These are phyloP conservation scores for Asobara japonica DNA, from an alignment of 1,140 invertebrate species.

Conservation along the genomic window DNA sequence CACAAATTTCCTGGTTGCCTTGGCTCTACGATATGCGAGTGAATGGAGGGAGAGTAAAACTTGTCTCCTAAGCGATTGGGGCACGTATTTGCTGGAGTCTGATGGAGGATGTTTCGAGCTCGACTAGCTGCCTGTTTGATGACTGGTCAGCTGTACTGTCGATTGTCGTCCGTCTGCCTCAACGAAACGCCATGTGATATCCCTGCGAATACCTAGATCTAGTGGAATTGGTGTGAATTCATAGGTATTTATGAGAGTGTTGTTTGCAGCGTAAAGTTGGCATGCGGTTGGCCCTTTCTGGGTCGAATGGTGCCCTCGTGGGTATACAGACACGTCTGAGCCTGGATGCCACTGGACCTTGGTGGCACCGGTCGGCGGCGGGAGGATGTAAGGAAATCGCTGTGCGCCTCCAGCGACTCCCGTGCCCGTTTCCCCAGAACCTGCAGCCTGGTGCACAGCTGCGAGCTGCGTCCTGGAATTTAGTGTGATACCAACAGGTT, in stretches of 20 bases:
- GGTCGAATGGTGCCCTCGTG: conserved; percentile 2
- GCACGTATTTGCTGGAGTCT: neutral
- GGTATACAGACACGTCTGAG: conserved; percentile 48
- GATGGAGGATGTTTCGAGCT: too few species aligned
- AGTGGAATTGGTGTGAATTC: conserved; percentile 44
- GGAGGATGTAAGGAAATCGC: too few species aligned
- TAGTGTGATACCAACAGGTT: too few species aligned
- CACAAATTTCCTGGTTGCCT: neutral
- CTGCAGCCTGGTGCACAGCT: too few species aligned
- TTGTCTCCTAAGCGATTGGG: neutral
- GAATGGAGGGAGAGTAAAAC: neutral
- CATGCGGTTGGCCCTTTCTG: conserved; percentile 30
- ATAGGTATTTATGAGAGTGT: conserved; percentile 51
- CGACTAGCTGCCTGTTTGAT: conserved; percentile 31
- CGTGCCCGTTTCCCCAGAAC: too few species aligned
- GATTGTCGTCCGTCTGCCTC: conserved; percentile 62
- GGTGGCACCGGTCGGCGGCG: too few species aligned
- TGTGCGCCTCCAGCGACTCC: too few species aligned
- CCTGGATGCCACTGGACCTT: too few species aligned
- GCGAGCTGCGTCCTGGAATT: too few species aligned
- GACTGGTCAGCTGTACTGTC: conserved; percentile 49
- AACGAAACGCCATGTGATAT: conserved; percentile 58
- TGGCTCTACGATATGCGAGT: neutral
- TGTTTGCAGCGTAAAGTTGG: conserved; percentile 36
- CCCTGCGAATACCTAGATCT: conserved; percentile 39